Conservation (phyloP, 2,888 invertebrate species). For the Lithophane leautieri region DNA sequence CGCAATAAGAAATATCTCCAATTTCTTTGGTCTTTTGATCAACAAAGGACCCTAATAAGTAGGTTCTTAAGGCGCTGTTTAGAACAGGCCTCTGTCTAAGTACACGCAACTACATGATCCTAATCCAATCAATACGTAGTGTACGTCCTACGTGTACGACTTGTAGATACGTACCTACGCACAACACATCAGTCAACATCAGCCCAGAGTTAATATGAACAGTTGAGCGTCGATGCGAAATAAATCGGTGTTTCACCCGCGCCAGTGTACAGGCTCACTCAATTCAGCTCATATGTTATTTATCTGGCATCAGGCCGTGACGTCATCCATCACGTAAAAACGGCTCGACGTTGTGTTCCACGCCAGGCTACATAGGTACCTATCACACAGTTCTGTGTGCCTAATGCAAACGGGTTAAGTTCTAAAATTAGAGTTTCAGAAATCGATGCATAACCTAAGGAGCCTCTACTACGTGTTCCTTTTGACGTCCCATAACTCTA, state of each 20-base stretch:
- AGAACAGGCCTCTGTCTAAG: not conserved
- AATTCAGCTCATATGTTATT: constrained; percentile 62
- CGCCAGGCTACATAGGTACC: constrained; percentile 7
- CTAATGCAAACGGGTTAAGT: not conserved
- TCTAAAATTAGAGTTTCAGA: constrained; percentile 15
- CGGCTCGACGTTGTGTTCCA: constrained; percentile 12
- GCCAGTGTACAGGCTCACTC: constrained; percentile 37
- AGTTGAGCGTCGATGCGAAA: constrained; percentile 35
- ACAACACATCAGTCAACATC: constrained; percentile 48
- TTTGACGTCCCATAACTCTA: too few species aligned
- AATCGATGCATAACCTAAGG: constrained; percentile 3
- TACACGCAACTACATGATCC: constrained; percentile 1
- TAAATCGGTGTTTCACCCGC: constrained; percentile 41
- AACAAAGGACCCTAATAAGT: not conserved
- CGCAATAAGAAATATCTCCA: not conserved
- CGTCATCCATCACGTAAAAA: constrained; percentile 61
- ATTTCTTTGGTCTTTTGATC: not conserved
- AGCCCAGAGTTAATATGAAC: constrained; percentile 34
- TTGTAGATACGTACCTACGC: not conserved
- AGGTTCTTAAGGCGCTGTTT: not conserved
- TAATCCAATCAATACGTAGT: constrained; percentile 25
- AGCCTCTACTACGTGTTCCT: not conserved
- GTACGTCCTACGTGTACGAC: constrained; percentile 10
- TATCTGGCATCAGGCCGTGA: constrained; percentile 56
- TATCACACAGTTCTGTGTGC: constrained; percentile 7